phyloP scores from a whole-genome alignment of 2,113 vertebrate species.

The Xenus cinereus region DNA sequence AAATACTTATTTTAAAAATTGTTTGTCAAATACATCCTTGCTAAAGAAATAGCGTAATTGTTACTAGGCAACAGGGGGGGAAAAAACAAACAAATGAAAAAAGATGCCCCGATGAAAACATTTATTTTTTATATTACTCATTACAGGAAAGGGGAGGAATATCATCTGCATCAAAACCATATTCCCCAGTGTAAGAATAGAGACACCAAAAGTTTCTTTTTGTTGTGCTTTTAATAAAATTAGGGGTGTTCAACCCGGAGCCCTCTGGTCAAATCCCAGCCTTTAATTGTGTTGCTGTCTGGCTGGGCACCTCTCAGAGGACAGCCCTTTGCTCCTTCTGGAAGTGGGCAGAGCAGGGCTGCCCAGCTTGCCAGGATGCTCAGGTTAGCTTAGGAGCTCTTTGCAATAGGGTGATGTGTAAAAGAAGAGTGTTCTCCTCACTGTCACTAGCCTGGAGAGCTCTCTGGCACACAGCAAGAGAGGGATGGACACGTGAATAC shows the following conservation, averaged over 20 bases:
- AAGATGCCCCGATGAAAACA: background rate
- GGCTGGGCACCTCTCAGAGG: background rate
- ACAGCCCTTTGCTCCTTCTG: background rate
- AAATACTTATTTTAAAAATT: background rate
- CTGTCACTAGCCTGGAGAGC: background rate
- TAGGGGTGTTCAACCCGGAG: background rate
- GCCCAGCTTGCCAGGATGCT: background rate
- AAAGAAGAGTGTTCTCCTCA: background rate
- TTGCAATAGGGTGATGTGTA: background rate
- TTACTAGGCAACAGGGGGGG: accelerated
- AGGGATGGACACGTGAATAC: background rate
- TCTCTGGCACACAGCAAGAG: background rate
- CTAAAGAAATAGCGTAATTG: background rate
- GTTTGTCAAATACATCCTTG: background rate
- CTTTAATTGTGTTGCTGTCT: background rate
- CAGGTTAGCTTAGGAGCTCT: background rate
- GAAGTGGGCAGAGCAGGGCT: background rate
- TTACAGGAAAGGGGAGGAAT: background rate
- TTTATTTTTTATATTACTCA: background rate
- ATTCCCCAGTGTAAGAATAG: background rate
- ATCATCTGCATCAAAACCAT: background rate
- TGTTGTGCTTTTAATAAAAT: background rate
- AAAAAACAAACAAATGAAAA: background rate
- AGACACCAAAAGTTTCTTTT: background rate
- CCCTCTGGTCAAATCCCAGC: background rate